Base-by-base conservation (phyloP, 2,888 invertebrate species). In the Leptopterna dolabrata region DNA sequence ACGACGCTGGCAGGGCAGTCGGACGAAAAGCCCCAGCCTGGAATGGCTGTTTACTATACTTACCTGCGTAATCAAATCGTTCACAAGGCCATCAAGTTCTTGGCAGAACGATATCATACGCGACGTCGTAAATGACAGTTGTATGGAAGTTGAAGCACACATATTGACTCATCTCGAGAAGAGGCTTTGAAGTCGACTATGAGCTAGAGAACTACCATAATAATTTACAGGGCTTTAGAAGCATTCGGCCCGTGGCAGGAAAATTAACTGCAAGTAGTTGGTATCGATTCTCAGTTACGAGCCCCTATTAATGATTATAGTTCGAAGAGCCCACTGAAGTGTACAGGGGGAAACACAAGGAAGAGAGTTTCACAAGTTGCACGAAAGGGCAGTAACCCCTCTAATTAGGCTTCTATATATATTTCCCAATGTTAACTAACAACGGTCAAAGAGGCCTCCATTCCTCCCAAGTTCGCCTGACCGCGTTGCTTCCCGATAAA, bases 381-480 rank as follows among this genome's bases (percentile, higher is more conserved):
- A 43, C 41, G 63, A 11, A 70, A 70, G 83, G 83, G 83, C 43
- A 70, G 41, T 63, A n/a, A 43, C 70, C 83, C 70, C 81, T 83
- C 83, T 83, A 83, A 83, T 83, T 83, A 83, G 83, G 30, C 83
- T 24, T 83, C 41, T 30, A 63, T 83, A 83, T 83, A 70, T 83
- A 83, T 83, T 83, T 43, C 83, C 71, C 83, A 41, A 63, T 24
- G 24, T 70, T 83, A 63, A 19, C 83, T 43, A 70, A 83, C 43
- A 70, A 43, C 83, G 70, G 36, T 83, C 83, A 83, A 83, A 83
- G 83, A 51, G 83, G 63, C 83, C 36, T 19, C 73, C 9, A 36
- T 73, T 73, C 24, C 19, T 45, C n/a, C 19, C 24, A 63, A 63
- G 63, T 63, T 63, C 24, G 24, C 27, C 63, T 63, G 63, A 63